Percentiles rank a stretch among this genome's conserved stretches.
These are phyloP conservation scores for Danio albolineatus DNA, from an alignment of 2,797 vertebrate species.

Conservation along the genomic window DNA sequence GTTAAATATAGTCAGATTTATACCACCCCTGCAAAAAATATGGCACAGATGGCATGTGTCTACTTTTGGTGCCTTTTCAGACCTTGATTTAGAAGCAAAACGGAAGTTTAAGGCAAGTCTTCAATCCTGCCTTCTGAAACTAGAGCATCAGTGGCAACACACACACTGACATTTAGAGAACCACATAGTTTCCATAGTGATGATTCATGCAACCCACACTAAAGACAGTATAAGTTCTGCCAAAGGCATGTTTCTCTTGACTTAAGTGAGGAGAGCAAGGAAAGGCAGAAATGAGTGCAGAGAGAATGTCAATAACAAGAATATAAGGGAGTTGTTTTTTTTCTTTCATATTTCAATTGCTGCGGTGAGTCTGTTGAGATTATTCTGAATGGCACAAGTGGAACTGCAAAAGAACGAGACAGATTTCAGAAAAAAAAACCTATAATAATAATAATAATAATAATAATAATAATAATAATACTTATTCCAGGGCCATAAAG, in stretches of 20 bases:
- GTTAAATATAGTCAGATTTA: conserved; percentile 2
- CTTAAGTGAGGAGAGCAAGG: conserved; percentile 24
- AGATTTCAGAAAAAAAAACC: neutral
- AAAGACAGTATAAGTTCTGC: conserved; percentile 39
- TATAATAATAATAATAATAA: too few species aligned
- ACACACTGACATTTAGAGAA: conserved; percentile 49
- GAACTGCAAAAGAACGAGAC: neutral
- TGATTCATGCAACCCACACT: conserved; percentile 55
- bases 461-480: too few species aligned
- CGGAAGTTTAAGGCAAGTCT: conserved; percentile 12
- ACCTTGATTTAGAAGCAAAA: conserved; percentile 22
- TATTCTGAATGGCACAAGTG: neutral
- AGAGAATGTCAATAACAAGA: neutral
- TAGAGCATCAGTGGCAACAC: conserved; percentile 41
- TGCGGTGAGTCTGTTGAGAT: neutral
- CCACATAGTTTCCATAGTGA: conserved; percentile 59
- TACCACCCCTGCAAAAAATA: conserved; percentile 12
- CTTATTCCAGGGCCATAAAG: neutral
- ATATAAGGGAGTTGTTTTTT: conserved; percentile 19
- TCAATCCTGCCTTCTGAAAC: conserved; percentile 24
- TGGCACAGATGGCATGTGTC: neutral
- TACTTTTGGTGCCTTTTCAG: neutral
- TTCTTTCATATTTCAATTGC: conserved; percentile 10
- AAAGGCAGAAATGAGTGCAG: conserved; percentile 7
- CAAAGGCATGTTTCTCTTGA: conserved; percentile 48